Evolutionary conservation across 2,888 invertebrate species (phyloP), one percentile per base, ranked within the genome.

Genomic region (Temnothorax rugatulus): DNA sequence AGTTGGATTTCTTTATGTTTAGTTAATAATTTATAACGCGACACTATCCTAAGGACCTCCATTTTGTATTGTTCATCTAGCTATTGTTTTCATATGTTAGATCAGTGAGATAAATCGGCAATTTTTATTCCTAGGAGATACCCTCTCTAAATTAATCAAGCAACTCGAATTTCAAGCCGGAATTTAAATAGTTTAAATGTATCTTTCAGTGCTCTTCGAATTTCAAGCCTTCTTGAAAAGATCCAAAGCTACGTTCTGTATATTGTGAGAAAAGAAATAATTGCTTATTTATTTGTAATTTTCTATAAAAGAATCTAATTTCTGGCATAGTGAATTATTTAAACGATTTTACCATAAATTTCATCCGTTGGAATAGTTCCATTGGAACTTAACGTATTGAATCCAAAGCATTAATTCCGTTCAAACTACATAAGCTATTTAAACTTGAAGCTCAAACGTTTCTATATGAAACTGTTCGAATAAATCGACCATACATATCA

Each of bases 1-100:
- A 81, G 47, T 59, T 59, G 50, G 2, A 59, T 50, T 50, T 61
- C 47, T 38, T 59, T 18, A 25, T 66, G 25, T 34, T 75, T 73
- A 29, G 3, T 73, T 57, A 61, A 34, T 18, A 25, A 75, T n/a
- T 75, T 61, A 47, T 47, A 75, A 21, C 11, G 3, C 15, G 34
- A 63, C 4, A 57, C 18, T 7, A 9, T 2, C n/a, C 29, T 29
- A 11, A 4, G n/a, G 18, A 4, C 25, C 15, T 59, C 3, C 3
- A 8, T 29, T n/a, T 41, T 59, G 4, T 0, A 69, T 15, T 15
- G 1, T 52, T 52, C 34, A 34, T 50, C 18, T 18, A 7, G 25
- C 54, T 71, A 52, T 52, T 11, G 15, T 29, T 68, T 34, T 61
- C 9, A 25, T 34, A 29, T 29, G 29, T 29, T 29, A 29, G 29